phyloP scores from a whole-genome alignment of 2,113 vertebrate species.

The Oryzias woworae region DNA sequence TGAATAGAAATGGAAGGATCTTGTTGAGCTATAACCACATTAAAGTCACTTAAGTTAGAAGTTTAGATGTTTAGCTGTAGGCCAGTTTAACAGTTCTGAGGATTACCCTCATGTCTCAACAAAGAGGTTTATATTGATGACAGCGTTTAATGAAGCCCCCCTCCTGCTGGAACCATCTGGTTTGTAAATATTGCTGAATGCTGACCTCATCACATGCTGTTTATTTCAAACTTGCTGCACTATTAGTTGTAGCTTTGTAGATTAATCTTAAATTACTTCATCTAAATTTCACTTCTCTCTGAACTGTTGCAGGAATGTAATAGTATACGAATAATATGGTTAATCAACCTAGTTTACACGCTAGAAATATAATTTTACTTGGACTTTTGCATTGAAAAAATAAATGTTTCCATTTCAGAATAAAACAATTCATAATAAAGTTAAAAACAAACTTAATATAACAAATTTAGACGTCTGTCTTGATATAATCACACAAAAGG shows the following conservation, averaged over 20 bases:
- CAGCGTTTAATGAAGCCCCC: constrained; percentile 3
- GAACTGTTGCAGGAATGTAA: no score
- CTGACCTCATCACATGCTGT: constrained; percentile 28
- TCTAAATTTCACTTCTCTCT: neutral
- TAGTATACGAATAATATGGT: no score
- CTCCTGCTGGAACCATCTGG: constrained; percentile 38
- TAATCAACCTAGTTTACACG: no score
- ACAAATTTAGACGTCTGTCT: no score
- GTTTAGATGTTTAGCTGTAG: constrained; percentile 32
- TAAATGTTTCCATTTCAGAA: no score
- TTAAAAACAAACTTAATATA: no score
- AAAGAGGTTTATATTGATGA: constrained; percentile 37
- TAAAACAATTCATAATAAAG: no score
- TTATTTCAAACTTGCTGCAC: neutral
- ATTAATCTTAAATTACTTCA: no score
- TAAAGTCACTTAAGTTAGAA: constrained; percentile 26
- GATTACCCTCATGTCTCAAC: constrained; percentile 41
- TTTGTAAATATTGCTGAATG: constrained; percentile 38
- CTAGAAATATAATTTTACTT: no score
- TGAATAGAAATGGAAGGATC: neutral
- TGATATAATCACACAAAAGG: neutral
- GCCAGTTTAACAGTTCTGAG: constrained; percentile 5
- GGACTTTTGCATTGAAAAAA: no score
- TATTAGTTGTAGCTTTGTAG: no score
- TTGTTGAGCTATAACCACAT: constrained; percentile 8